Evolutionary conservation across 2,797 vertebrate species (phyloP), one percentile per base, ranked within the genome.

Genomic region (Cryptoprocta ferox): DNA sequence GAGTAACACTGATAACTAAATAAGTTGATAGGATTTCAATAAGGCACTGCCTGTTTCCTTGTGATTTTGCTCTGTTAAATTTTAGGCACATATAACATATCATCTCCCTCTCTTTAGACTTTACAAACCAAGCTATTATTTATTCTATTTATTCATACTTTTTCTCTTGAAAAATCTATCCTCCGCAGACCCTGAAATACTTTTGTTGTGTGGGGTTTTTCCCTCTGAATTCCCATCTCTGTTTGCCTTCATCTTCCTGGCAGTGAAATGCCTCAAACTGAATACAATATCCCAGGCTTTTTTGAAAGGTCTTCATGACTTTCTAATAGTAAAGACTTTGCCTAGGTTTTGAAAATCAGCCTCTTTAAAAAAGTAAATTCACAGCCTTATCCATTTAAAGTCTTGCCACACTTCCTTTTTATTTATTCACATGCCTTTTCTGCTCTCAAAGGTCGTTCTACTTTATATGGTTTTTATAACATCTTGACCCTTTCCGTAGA

Each of bases 121-220:
- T 84, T 82, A 71, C 80, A 93, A 88, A 87, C 84, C 37, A 68
- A 82, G 42, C 39, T 89, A 75, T 93, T 97, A 78, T 95, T 95
- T 97, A 96, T 97, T 98, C 95, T 92, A 50, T 89, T 91, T 95
- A 97, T 95, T 97, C 66, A 8, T 65, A 56, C 61, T 88, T 95
- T 80, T 95, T 80, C 91, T 90, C 95, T 95, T 96, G 91, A 94
- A 96, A 96, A 96, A 79, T 81, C 97, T 85, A 28, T 87, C 83
- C 95, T 93, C 94, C 70, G 37, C 12, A 87, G 91, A 84, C 61
- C 14, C 19, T 45, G 71, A 97, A 94, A 91, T 85, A 39, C 71
- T 96, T 97, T 42, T 45, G 28, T 42, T 80, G n/a, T 93, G 14
- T 79, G 21, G 7, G n/a, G 80, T 70, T 56, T 86, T 19, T 48